A percentile compares a stretch with the other conserved stretches of the same genome.
These are phyloP conservation scores for Platalea minor DNA, from an alignment of 2,797 vertebrate species.

Conservation along the genomic window DNA sequence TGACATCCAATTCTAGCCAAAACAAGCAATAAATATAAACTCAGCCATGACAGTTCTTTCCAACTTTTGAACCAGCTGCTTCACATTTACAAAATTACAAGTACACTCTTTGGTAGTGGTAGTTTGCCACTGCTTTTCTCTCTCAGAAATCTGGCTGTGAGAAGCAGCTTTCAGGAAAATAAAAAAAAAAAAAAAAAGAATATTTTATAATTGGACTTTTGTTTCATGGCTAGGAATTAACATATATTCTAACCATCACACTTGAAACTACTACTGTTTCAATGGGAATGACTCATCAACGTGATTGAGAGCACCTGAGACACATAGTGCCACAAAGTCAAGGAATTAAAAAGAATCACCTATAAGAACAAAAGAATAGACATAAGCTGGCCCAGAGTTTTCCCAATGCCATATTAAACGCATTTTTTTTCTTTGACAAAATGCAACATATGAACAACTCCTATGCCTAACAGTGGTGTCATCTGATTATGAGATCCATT, in stretches of 20 bases:
- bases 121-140: background rate
- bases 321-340: background rate
- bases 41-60: constrained; percentile 25
- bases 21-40: constrained; percentile 64
- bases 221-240: background rate
- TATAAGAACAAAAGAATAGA: background rate
- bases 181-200: background rate
- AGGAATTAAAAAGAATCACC: fast-evolving
- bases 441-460: background rate
- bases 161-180: background rate
- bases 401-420: background rate
- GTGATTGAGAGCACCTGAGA: background rate
- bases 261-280: background rate
- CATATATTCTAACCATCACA: background rate
- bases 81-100: background rate
- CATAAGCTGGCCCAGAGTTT: background rate
- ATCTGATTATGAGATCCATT: background rate
- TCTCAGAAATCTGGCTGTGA: background rate
- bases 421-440: background rate
- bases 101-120: background rate
- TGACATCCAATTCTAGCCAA: constrained; percentile 70
- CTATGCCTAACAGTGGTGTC: background rate
- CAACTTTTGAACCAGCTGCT: background rate
- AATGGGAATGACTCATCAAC: background rate
- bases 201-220: background rate